These are phyloP conservation scores for Bombus superbus DNA, from an alignment of 1,140 invertebrate species.

Conservation along the genomic window DNA sequence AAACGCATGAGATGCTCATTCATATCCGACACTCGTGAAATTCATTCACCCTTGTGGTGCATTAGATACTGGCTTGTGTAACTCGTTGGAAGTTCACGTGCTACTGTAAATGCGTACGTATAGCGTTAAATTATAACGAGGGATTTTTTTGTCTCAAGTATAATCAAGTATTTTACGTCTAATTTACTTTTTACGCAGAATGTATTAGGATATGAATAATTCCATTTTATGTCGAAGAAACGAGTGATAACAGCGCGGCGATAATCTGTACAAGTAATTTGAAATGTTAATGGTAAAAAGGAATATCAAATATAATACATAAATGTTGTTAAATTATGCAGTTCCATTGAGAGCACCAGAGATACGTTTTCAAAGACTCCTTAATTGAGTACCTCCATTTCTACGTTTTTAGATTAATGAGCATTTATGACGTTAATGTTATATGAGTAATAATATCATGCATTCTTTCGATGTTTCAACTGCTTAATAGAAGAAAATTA, in stretches of 20 bases:
- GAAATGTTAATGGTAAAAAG: neutral
- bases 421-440: neutral
- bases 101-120: neutral
- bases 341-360: neutral
- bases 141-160: too few species aligned
- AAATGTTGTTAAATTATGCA: neutral
- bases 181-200: neutral
- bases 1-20: conserved; percentile 1
- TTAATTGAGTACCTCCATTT: too few species aligned
- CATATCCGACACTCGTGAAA: conserved; percentile 4
- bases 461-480: neutral
- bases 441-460: neutral
- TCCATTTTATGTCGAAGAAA: neutral
- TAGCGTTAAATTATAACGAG: too few species aligned
- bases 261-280: neutral
- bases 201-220: neutral
- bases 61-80: neutral
- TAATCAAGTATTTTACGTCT: neutral
- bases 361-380: neutral
- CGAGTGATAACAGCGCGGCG: neutral
- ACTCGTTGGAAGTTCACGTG: neutral
- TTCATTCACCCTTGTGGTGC: neutral
- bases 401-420: neutral
- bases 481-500: neutral
- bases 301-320: neutral